Conservation (phyloP, 2,797 vertebrate genomes). For the Sebastolobus altivelis region DNA sequence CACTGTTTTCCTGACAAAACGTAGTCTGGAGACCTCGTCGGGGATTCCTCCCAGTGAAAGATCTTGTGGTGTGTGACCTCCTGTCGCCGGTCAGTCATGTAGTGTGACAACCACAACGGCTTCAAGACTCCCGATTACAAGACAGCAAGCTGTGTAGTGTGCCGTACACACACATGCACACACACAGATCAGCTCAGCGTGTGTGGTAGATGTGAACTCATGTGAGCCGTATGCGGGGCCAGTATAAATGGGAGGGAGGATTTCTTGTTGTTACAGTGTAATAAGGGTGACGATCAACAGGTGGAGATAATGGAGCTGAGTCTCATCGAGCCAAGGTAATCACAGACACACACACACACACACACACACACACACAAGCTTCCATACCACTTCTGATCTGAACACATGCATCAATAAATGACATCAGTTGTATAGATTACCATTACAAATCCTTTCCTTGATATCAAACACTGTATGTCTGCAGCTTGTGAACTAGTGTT, state of each 20-base stretch:
- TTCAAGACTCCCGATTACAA: too few species aligned
- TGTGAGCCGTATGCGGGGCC: slow-evolving; percentile 14
- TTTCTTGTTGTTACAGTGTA: slow-evolving; percentile 52
- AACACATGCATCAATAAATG: slow-evolving; percentile 43
- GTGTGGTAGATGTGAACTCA: slow-evolving; percentile 30
- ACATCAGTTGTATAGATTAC: slow-evolving; percentile 40
- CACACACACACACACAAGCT: slow-evolving; percentile 8
- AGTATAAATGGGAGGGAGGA: slow-evolving; percentile 41
- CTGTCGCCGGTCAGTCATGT: too few species aligned
- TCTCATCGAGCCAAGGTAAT: slow-evolving; percentile 32
- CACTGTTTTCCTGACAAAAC: too few species aligned
- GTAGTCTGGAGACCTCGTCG: too few species aligned
- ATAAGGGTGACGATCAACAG: slow-evolving; percentile 58
- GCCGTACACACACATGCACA: not conserved
- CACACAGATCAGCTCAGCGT: slow-evolving; percentile 3
- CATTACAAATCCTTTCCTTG: slow-evolving; percentile 43
- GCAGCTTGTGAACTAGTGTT: slow-evolving; percentile 22
- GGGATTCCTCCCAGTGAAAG: too few species aligned
- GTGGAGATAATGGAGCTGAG: slow-evolving; percentile 52
- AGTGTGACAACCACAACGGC: too few species aligned
- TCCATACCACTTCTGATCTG: slow-evolving; percentile 12
- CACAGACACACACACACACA: slow-evolving; percentile 16
- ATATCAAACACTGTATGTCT: slow-evolving; percentile 27
- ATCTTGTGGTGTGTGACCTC: too few species aligned
- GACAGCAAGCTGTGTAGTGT: not conserved